Evolutionary conservation across 2,797 vertebrate species (phyloP), one percentile per base, ranked within the genome.

Genomic region (Agapornis canus): DNA sequence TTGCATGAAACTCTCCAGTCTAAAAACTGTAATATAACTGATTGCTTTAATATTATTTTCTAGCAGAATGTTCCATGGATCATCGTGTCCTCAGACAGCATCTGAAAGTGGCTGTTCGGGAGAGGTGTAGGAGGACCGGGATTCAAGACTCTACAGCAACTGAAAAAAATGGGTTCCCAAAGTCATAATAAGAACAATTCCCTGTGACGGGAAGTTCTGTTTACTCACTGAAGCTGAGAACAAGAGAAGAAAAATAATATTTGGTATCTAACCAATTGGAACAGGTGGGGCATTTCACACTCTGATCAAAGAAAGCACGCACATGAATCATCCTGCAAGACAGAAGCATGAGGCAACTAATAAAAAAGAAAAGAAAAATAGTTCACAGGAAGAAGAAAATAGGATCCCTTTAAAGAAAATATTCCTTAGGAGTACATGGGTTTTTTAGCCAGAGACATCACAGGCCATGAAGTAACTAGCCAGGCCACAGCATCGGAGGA

Each of bases 1-100:
- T 91, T 91, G 22, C 37, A 70, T 26, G 16, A 84, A 88, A 72
- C 3, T 79, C 43, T 79, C 10, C 37, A 39, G 31, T 83, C 61
- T 68, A 81, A 89, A 83, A 57, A n/a, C 39, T 66, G 12, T 32
- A 42, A 69, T 72, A 72, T 83, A 92, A 95, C 39, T 81, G 68
- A 95, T 93, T 75, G 59, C 47, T 94, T 93, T 93, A 94, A 94
- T 95, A 93, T 39, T 1, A 75, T 88, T 92, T 90, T 83, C 61
- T 79, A 84, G 37, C 47, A 88, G 35, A 82, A 86, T 40, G 26
- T 94, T 94, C 32, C 57, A 66, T 37, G 42, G 49, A 70, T 75
- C 60, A 29, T 10, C 54, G 16, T 87, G 75, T 25, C 35, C 43
- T 70, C 45, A 92, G 79, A 85, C 40, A 93, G n/a, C 60, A 75